Conservation (phyloP, 2,888 invertebrate genomes). For the Ceriagrion tenellum region DNA sequence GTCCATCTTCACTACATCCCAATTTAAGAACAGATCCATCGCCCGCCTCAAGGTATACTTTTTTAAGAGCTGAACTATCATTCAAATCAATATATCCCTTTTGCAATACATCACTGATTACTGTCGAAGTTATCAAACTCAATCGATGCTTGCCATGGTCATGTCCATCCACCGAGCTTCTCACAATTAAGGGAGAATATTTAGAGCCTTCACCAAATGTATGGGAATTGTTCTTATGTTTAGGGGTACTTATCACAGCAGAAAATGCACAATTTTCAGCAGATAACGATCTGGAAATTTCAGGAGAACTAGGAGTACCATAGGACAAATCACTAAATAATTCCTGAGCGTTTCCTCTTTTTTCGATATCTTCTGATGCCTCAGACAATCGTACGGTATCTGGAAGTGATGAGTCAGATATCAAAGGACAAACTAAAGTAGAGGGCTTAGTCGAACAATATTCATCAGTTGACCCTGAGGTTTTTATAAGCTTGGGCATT, state of each 20-base stretch:
- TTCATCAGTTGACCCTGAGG: not conserved
- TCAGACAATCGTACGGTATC: not conserved
- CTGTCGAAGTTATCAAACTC: not conserved
- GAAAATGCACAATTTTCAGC: not conserved
- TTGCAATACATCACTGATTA: not conserved
- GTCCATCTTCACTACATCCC: not conserved
- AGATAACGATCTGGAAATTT: not conserved
- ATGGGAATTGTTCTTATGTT: not conserved
- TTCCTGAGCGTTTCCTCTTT: not conserved
- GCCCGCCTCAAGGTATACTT: not conserved
- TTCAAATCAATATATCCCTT: not conserved
- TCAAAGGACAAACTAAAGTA: not conserved
- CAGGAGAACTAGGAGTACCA: not conserved
- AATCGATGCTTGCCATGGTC: not conserved
- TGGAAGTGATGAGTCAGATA: not conserved
- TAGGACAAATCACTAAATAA: not conserved
- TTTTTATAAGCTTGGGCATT: conserved; percentile 17
- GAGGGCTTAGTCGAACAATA: not conserved
- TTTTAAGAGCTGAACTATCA: not conserved
- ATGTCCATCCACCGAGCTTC: not conserved
- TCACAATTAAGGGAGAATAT: not conserved
- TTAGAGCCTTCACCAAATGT: not conserved
- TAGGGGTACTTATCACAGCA: not conserved
- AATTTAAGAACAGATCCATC: not conserved
- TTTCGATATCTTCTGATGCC: not conserved